These are phyloP conservation scores for Chaetura pelagica DNA, from an alignment of 2,113 vertebrate genomes.

Conservation along the genomic window DNA sequence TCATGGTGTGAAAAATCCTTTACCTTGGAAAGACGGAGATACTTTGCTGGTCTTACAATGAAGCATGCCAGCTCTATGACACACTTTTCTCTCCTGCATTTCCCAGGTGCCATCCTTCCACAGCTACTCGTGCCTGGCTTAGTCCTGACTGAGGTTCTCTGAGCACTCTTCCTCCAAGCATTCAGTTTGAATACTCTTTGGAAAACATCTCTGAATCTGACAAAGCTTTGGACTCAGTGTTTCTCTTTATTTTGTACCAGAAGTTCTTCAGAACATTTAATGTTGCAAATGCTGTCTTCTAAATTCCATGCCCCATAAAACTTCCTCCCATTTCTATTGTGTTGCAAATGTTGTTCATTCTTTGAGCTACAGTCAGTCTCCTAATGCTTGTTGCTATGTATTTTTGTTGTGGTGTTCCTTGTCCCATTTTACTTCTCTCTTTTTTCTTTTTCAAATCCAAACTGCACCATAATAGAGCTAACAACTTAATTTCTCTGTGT, in stretches of 20 bases:
- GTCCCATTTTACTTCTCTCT: neutral
- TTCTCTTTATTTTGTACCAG: neutral
- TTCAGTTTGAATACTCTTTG: neutral
- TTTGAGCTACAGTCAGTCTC: neutral
- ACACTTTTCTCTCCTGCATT: neutral
- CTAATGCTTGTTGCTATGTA: neutral
- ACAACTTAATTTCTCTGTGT: slow-evolving; percentile 28
- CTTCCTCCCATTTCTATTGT: neutral
- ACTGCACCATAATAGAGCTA: slow-evolving; percentile 45
- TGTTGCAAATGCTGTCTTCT: neutral
- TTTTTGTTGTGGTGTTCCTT: neutral
- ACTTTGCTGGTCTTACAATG: neutral
- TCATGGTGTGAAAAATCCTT: neutral
- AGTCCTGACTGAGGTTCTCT: neutral
- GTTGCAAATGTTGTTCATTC: neutral
- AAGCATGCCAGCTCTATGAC: fast-evolving
- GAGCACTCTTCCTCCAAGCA: neutral
- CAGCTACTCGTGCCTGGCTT: neutral
- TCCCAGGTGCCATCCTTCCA: neutral
- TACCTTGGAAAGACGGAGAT: neutral
- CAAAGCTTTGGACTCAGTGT: neutral
- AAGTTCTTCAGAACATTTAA: neutral
- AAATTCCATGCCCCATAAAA: neutral
- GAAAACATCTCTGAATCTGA: neutral
- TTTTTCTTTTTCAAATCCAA: neutral